A percentile compares a stretch with the other conserved stretches of the same genome.
phyloP scores from a whole-genome alignment of 2,113 vertebrate genomes.

The Elachura formosa region DNA sequence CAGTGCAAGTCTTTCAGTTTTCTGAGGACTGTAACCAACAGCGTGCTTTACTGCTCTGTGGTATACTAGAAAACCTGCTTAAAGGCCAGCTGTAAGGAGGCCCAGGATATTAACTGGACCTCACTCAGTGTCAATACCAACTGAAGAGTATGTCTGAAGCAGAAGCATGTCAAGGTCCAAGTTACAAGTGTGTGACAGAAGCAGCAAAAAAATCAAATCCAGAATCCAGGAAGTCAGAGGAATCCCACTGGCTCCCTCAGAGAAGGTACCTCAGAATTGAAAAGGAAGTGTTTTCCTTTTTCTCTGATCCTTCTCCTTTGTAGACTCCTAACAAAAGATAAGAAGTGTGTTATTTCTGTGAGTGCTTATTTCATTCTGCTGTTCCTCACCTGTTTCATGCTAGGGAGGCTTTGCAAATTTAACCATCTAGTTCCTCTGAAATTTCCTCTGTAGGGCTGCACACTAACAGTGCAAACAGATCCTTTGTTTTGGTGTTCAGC shows the following conservation, averaged over 20 bases:
- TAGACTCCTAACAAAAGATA: not conserved
- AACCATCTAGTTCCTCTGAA: not conserved
- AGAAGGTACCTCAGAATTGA: not conserved
- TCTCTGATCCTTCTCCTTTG: not conserved
- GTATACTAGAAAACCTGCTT: not conserved
- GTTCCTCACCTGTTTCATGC: not conserved
- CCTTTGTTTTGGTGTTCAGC: not conserved
- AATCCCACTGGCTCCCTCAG: not conserved
- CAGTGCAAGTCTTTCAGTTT: not conserved
- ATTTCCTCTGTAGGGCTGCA: not conserved
- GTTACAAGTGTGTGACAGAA: too few relatives aligned
- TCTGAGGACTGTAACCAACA: too few relatives aligned
- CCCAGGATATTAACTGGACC: not conserved
- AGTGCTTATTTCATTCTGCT: not conserved
- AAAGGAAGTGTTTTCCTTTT: not conserved
- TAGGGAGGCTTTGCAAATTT: not conserved
- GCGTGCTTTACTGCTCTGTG: not conserved
- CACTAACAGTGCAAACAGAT: accelerated
- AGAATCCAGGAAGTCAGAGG: not conserved
- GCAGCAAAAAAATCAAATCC: not conserved
- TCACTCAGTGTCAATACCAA: not conserved
- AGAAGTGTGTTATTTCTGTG: not conserved
- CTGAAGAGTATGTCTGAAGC: not conserved
- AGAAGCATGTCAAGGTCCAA: not conserved
- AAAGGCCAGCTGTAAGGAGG: not conserved